phyloP scores from a whole-genome alignment of 2,888 invertebrate genomes.

The Cheilosia urbana region DNA sequence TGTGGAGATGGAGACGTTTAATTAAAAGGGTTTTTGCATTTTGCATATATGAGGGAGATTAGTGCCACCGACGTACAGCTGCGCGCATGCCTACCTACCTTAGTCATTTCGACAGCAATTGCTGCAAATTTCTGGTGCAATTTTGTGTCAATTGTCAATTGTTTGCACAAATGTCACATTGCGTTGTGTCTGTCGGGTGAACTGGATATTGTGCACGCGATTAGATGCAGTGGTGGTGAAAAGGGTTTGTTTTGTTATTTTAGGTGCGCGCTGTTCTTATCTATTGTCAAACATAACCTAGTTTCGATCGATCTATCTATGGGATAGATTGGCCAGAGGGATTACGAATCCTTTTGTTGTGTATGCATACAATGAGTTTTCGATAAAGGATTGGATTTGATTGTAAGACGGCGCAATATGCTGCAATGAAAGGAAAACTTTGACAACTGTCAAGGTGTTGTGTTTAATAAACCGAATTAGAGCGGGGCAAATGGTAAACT shows the following conservation, averaged over 20 bases:
- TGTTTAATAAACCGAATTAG: neutral
- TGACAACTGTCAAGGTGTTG: slow-evolving; percentile 27
- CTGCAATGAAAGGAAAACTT: neutral
- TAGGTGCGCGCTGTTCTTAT: slow-evolving; percentile 37
- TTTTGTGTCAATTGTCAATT: slow-evolving; percentile 48
- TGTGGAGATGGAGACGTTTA: slow-evolving; percentile 37
- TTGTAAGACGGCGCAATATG: slow-evolving; percentile 40
- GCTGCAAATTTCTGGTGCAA: slow-evolving; percentile 35
- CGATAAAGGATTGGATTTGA: slow-evolving; percentile 34
- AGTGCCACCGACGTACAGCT: slow-evolving; percentile 27
- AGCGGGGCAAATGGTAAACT: neutral
- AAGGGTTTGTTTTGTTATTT: slow-evolving; percentile 32
- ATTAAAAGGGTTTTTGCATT: slow-evolving; percentile 52
- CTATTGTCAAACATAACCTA: slow-evolving; percentile 61
- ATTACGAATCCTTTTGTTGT: slow-evolving; percentile 64
- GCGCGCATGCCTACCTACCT: slow-evolving; percentile 15
- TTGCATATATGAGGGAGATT: slow-evolving; percentile 58
- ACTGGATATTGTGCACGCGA: slow-evolving; percentile 62
- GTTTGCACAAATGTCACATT: slow-evolving; percentile 55
- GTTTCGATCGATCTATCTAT: slow-evolving; percentile 50
- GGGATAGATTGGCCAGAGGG: slow-evolving; percentile 36
- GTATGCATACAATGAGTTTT: slow-evolving; percentile 13
- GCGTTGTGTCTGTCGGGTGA: slow-evolving; percentile 18
- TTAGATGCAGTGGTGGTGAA: slow-evolving; percentile 29
- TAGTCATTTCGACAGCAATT: slow-evolving; percentile 45